Evolutionary conservation across 2,797 vertebrate species (phyloP).

Genomic region (Myotis vivesi): DNA sequence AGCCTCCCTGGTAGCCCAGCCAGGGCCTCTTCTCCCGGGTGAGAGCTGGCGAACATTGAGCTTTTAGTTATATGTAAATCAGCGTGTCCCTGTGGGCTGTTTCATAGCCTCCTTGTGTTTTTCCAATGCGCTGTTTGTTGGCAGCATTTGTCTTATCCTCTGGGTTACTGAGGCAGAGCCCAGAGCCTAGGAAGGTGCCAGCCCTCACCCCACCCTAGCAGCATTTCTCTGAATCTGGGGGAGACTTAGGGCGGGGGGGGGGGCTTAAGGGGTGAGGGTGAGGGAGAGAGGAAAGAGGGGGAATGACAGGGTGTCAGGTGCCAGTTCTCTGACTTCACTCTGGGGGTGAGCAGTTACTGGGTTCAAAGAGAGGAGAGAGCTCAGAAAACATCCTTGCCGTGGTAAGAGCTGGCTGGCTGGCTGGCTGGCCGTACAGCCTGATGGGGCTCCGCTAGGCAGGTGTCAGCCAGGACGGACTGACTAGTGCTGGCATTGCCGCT

Average conservation of each 20-base stretch:
- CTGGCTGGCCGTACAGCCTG: not conserved
- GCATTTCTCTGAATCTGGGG: constrained; percentile 38
- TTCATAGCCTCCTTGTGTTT: not conserved
- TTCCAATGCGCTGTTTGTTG: constrained; percentile 49
- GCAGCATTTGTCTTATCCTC: constrained; percentile 52
- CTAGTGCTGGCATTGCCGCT: not conserved
- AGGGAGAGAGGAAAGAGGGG: not conserved
- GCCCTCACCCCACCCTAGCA: constrained; percentile 11
- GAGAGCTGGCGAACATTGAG: not conserved
- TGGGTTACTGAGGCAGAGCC: constrained; percentile 53
- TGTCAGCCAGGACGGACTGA: not conserved
- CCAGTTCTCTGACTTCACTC: not conserved
- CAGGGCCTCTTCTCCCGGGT: not conserved
- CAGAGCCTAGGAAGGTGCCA: constrained; percentile 47
- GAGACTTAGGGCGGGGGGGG: too few relatives aligned
- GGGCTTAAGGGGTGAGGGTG: not conserved
- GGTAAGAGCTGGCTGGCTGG: not conserved
- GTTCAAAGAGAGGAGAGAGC: not conserved
- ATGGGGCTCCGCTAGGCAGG: not conserved
- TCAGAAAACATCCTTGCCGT: not conserved
- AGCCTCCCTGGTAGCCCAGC: not conserved
- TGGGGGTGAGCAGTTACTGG: not conserved
- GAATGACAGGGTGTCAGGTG: not conserved
- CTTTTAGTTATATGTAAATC: constrained; percentile 18
- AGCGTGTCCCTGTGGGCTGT: not conserved